Evolutionary conservation across 2,113 vertebrate species (phyloP), one percentile per base, ranked within the genome.

Genomic region (Hippopotamus amphibius): DNA sequence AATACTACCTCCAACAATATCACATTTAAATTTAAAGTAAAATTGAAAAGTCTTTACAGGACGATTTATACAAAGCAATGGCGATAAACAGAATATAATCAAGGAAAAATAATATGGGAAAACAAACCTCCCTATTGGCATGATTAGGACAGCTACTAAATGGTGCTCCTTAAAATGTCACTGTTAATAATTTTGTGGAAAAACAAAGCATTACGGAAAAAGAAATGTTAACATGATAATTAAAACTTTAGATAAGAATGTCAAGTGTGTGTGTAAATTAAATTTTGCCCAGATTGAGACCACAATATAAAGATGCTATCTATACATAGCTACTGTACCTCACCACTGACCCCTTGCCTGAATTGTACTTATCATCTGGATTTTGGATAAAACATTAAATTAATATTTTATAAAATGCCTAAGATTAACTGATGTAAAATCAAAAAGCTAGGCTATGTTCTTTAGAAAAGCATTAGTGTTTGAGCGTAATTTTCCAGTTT

Each of bases 1-100:
- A 61, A 50, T 41, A 88, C 88, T 46, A 50, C 13, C 8, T 63
- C 33, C n/a, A 50, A 88, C 2, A 79, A 90, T 11, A 87, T 50
- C 65, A 69, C 41, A 61, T 68, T 68, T 85, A 61, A 82, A 84
- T 66, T 74, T 61, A n/a, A 53, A 94, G 76, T 68, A 87, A 81
- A 74, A 82, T 50, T 33, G 28, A 43, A 43, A 92, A 76, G 41
- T 57, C 37, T 86, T 79, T 19, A 24, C 5, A 94, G 46, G 50
- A 61, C 5, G 2, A 87, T 59, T 86, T 80, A 72, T 66, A 87
- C 41, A 96, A 81, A 96, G 41, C 41, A 66, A 66, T 72, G 43
- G 59, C 59, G 37, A 74, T 41, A 72, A 69, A 28, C 17, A 46
- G 37, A 37, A 90, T 86, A 41, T 61, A 55, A 74, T 43, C 30